Base-by-base conservation (phyloP, 2,797 vertebrate species). In the Hephaestus fuliginosus region DNA sequence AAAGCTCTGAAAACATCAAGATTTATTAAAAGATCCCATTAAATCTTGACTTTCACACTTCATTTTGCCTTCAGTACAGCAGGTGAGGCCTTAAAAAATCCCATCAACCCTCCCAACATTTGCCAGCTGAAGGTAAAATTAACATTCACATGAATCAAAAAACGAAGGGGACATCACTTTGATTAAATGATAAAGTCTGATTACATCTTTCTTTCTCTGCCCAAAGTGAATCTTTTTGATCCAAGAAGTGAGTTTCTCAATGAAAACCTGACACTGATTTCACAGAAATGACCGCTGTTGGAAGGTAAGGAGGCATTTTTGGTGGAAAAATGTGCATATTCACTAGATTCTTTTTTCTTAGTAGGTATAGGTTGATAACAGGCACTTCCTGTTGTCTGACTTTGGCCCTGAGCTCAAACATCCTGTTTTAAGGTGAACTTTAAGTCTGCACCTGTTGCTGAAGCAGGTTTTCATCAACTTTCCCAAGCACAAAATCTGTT, bases 191-290 rank as follows among this genome's bases (percentile, higher is more conserved):
- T 56, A n/a, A 36, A 30, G 39, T 17, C 60, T 49, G 33, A 76
- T 58, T 33, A 1, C 52, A 11, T 69, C 22, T 66, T n/a, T 69
- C 51, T 33, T 55, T 80, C 28, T 71, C 20, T 18, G 25, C 12
- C 4, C 2, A 18, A n/a, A 52, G 63, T 39, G 0, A 69, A 48
- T 30, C 20, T 36, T 15, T 20, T 13, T 43, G 58, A 76, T 64
- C 25, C 49, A 52, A 56, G 22, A 65, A 67, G 8, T 28, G 2
- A 52, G 11, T 13, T 33, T 41, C 4, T 18, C n/a, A n/a, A 0
- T 43, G 18, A 56, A 39, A 9, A 25, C 49, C 49, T 22, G 25
- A 12, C 5, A 5, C 14, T 3, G 25, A 14, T 60, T 66, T 43
- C 6, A 14, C 17, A 30, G 28, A 49, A 39, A 39, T 11, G 0